Conservation (phyloP, 2,797 vertebrate species). For the Melanogrammus aeglefinus region DNA sequence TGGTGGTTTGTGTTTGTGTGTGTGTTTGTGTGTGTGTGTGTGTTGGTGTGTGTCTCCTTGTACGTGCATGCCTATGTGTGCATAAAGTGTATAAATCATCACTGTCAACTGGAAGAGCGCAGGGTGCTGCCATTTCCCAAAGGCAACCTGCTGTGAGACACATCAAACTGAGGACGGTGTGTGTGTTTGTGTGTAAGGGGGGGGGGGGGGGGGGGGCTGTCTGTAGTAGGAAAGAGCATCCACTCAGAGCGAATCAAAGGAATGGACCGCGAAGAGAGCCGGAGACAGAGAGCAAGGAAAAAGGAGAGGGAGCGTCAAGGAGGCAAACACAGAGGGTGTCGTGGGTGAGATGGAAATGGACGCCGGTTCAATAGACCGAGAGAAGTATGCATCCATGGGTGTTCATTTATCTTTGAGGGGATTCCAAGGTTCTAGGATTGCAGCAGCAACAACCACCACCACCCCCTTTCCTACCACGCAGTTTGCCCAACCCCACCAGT, state of each 20-base stretch:
- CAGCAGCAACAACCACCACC: background rate
- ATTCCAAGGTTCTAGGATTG: conserved; percentile 33
- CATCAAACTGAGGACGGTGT: conserved; percentile 7
- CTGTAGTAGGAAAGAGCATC: background rate
- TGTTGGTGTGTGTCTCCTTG: background rate
- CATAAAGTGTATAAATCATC: conserved; percentile 34
- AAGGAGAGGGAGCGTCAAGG: background rate
- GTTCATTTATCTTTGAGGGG: conserved; percentile 40
- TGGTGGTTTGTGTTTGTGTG: background rate
- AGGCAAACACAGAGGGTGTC: background rate
- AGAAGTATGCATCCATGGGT: background rate
- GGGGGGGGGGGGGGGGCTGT: background rate
- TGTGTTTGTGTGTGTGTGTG: background rate
- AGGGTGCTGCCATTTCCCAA: conserved; percentile 26
- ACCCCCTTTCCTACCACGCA: background rate
- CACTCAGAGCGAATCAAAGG: background rate
- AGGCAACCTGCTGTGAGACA: conserved; percentile 28
- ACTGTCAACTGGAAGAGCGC: conserved; percentile 32
- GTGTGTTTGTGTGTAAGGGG: conserved; percentile 6
- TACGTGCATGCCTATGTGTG: background rate
- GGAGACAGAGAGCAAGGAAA: background rate
- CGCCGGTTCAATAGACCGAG: background rate
- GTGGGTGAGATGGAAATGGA: conserved; percentile 14
- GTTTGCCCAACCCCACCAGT: background rate
- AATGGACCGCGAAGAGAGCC: background rate